A percentile compares a stretch with the other conserved stretches of the same genome.
These are phyloP conservation scores for Stenoptilia bipunctidactyla DNA, from an alignment of 2,888 invertebrate genomes.

Conservation along the genomic window DNA sequence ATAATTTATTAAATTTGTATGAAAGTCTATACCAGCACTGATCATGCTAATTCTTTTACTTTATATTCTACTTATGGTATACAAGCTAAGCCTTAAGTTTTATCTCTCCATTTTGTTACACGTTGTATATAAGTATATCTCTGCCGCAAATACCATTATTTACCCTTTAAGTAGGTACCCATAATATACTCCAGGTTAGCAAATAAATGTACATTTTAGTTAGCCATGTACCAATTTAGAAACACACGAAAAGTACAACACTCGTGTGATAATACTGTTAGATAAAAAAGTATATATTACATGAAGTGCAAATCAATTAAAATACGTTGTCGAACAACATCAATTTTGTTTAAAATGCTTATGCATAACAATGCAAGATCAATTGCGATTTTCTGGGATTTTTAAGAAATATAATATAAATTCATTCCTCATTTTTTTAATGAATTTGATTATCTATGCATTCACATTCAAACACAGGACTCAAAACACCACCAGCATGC, in stretches of 20 bases:
- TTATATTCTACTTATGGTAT: too few species aligned
- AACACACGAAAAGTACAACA: not conserved
- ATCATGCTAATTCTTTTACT: too few species aligned
- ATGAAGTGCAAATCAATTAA: conserved; percentile 25
- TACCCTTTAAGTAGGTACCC: too few species aligned
- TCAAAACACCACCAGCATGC: conserved; percentile 12
- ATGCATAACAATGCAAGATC: too few species aligned
- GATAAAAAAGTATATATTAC: conserved; percentile 3
- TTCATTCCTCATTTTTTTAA: not conserved
- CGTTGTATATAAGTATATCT: too few species aligned
- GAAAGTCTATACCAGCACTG: too few species aligned
- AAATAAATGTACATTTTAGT: conserved; percentile 24
- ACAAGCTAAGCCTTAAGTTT: too few species aligned
- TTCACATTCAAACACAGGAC: conserved; percentile 48
- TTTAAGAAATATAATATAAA: too few species aligned
- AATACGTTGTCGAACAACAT: conserved; percentile 33
- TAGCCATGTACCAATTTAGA: not conserved
- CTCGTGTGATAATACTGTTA: not conserved
- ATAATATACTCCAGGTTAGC: conserved; percentile 27
- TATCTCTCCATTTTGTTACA: too few species aligned
- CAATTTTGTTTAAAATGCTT: conserved; percentile 41
- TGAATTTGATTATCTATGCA: conserved; percentile 12
- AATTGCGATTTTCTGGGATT: too few species aligned
- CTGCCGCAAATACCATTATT: too few species aligned
- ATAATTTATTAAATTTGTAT: too few species aligned